Base-by-base conservation (phyloP, 1,140 invertebrate species). In the Cydia pomonella region DNA sequence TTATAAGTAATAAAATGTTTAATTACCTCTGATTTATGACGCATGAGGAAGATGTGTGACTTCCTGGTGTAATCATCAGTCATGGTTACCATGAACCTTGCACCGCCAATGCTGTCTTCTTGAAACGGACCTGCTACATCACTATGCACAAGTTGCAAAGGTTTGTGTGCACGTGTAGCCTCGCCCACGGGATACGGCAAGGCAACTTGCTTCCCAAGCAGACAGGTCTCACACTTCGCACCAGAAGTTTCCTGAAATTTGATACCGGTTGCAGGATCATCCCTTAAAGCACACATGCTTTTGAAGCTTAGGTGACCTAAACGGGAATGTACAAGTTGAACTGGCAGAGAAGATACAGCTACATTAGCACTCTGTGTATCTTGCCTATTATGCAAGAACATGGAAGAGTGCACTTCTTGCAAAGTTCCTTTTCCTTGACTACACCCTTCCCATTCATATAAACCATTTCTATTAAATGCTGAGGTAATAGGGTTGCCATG, bases 51-150 rank as follows among this genome's bases (percentile, higher is more conserved):
- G n/a, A 84, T 79, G n/a, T 53, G 77, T 21, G 78, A 75, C 47
- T 76, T 82, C 38, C 80, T 75, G 13, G 77, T 79, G 77, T 78
- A 83, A 73, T 89, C 84, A 75, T 91, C 86, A 12, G 85, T 89
- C 59, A 91, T 85, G 18, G 82, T 79, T 2, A 86, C 44, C 27
- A 89, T 82, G 73, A 87, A 90, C 16, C 73, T 53, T 16, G 76
- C 71, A 1, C 81, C 80, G 3, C 75, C 75, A 3, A 18, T 66
- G 29, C 66, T 72, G 10, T 21, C 10, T 5, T 16, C 29, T 0
- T 18, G 62, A 71, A 69, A 50, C 0, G 75, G 72, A 2, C 75
- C 75, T 7, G 3, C 13, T 1, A 76, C 44, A 18, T 76, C 75
- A 2, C 29, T 23, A 23, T 76, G 75, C 0, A 76, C 18, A 3